Conservation (phyloP, 2,113 vertebrate genomes). For the Phyllostomus discolor region DNA sequence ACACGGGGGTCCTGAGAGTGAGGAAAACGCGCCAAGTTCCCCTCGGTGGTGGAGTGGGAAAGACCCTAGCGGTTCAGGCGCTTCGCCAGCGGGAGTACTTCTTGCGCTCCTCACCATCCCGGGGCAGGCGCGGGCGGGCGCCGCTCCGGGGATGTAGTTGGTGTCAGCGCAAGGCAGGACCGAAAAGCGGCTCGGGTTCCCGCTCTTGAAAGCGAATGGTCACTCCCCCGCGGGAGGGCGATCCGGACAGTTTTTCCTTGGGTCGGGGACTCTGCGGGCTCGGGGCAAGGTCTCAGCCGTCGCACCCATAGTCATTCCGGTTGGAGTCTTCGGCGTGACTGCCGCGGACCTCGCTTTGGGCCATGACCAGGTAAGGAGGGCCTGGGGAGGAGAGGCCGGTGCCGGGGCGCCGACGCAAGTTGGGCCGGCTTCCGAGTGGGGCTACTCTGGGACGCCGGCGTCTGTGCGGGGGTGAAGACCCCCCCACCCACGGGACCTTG, state of each 20-base stretch:
- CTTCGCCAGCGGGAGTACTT: background rate
- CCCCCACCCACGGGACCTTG: background rate
- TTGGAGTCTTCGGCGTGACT: constrained; percentile 17
- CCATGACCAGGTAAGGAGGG: constrained; percentile 62
- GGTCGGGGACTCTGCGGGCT: background rate
- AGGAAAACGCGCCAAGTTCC: constrained; percentile 77
- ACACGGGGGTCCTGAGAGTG: constrained; percentile 67
- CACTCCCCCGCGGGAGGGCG: constrained; percentile 36
- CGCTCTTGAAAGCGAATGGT: constrained; percentile 60
- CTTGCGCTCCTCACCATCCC: background rate
- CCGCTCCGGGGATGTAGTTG: constrained; percentile 56
- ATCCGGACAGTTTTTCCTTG: background rate
- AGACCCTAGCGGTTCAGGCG: constrained; percentile 33
- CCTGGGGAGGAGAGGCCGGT: background rate
- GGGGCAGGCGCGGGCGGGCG: background rate
- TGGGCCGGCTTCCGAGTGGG: background rate
- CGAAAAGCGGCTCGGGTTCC: constrained; percentile 48
- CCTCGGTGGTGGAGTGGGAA: constrained; percentile 48
- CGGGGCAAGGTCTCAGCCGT: constrained; percentile 24
- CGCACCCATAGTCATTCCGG: background rate
- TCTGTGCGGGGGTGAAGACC: background rate
- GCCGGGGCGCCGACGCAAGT: background rate
- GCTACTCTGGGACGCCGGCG: background rate
- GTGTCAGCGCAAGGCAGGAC: background rate
- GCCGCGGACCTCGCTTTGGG: constrained; percentile 48